A percentile compares a stretch with the other conserved stretches of the same genome.
Evolutionary conservation across 2,113 vertebrate genomes (phyloP).

Genomic region (Percina caprodes): DNA sequence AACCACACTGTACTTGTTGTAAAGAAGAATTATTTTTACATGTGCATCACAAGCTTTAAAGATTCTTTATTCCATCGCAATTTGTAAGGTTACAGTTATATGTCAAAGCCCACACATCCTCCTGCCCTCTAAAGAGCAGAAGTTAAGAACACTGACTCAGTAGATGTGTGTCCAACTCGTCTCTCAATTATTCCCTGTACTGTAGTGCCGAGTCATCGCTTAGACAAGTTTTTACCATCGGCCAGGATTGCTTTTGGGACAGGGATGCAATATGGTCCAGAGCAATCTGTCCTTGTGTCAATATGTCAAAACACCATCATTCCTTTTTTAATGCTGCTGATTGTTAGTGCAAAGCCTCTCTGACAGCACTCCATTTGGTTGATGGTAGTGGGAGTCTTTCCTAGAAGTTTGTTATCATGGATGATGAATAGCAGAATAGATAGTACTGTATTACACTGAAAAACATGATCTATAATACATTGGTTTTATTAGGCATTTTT

Average conservation of each 20-base stretch:
- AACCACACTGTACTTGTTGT: constrained; percentile 8
- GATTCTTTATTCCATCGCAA: constrained; percentile 27
- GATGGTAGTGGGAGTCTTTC: constrained; percentile 54
- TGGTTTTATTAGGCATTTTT: constrained; percentile 51
- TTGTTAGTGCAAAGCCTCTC: constrained; percentile 67
- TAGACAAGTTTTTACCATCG: constrained; percentile 75
- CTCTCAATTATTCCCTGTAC: constrained; percentile 76
- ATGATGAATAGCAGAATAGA: constrained; percentile 56
- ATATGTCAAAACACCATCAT: constrained; percentile 79
- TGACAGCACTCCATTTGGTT: constrained; percentile 65
- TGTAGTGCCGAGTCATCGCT: constrained; percentile 75
- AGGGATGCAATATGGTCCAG: constrained; percentile 80
- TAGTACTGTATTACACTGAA: constrained; percentile 29
- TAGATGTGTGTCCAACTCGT: constrained; percentile 63
- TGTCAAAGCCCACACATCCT: constrained; percentile 52
- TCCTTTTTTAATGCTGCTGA: constrained; percentile 73
- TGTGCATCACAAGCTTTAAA: constrained; percentile 23
- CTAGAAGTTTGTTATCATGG: constrained; percentile 57
- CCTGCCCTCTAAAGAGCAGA: constrained; percentile 38
- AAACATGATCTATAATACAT: constrained; percentile 43
- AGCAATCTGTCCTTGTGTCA: constrained; percentile 79
- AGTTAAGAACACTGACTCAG: constrained; percentile 64
- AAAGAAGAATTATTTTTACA: constrained; percentile 17
- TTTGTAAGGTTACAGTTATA: constrained; percentile 61
- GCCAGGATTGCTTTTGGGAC: constrained; percentile 81